These are phyloP conservation scores for Dugesia japonica DNA, from an alignment of 2,888 invertebrate genomes.

Conservation along the genomic window DNA sequence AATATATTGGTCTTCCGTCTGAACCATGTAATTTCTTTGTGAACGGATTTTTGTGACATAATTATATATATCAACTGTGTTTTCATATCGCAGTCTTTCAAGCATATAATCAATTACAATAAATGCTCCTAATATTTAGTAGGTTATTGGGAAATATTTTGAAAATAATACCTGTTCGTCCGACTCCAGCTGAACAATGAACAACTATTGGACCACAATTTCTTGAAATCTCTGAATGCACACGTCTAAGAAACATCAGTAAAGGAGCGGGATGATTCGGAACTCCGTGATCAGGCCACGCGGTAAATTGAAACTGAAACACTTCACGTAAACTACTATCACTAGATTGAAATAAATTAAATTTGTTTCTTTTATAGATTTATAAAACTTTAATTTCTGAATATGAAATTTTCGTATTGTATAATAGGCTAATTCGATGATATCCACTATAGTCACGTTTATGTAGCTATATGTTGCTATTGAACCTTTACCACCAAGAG, in stretches of 20 bases:
- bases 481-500: conserved; percentile 73
- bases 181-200: conserved; percentile 75
- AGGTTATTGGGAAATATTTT: not conserved
- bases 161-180: conserved; percentile 59
- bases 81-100: conserved; percentile 85
- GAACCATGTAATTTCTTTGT: conserved; percentile 95
- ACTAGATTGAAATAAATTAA: not conserved
- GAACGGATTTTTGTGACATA: conserved; percentile 92
- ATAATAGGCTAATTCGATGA: conserved; percentile 88
- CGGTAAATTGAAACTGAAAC: conserved; percentile 91
- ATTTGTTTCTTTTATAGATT: not conserved
- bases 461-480: conserved; percentile 59
- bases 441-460: conserved; percentile 78
- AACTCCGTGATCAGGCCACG: conserved; percentile 97
- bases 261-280: conserved; percentile 97
- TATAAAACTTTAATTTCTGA: not conserved
- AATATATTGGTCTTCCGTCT: conserved; percentile 95
- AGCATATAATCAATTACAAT: conserved; percentile 98
- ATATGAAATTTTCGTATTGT: conserved; percentile 73
- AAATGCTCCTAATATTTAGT: conserved; percentile 55
- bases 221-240: conserved; percentile 56
- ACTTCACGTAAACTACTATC: conserved; percentile 58
- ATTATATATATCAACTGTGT: conserved; percentile 93
- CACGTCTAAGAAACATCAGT: conserved; percentile 80
- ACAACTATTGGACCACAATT: conserved; percentile 85